phyloP scores from a whole-genome alignment of 2,797 vertebrate species.

The Cossypha polioptera region DNA sequence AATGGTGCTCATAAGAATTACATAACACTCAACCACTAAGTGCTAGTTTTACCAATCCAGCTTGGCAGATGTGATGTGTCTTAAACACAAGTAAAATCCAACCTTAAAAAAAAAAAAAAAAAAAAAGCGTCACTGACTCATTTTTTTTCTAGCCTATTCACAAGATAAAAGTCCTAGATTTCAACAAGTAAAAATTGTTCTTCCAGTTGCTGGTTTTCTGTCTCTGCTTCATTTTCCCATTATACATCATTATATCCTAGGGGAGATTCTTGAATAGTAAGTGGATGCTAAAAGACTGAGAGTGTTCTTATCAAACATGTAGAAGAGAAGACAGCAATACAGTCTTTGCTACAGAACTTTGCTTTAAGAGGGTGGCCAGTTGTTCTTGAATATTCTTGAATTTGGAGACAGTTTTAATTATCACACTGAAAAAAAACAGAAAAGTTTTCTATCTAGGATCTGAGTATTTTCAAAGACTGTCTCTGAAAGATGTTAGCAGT shows the following conservation, averaged over 20 bases:
- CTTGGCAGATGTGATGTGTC: not conserved
- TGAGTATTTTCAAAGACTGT: not conserved
- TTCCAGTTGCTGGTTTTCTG: not conserved
- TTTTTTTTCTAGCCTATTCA: not conserved
- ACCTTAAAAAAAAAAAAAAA: not conserved
- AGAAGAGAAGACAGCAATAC: not conserved
- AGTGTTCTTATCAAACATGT: not conserved
- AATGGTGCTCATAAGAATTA: not conserved
- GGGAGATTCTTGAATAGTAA: not conserved
- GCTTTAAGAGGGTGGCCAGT: not conserved
- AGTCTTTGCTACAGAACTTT: not conserved
- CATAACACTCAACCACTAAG: not conserved
- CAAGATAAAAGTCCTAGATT: not conserved
- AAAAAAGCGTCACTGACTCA: not conserved
- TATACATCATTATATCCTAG: not conserved
- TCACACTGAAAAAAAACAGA: not conserved
- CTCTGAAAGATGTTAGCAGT: not conserved
- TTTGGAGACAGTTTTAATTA: not conserved
- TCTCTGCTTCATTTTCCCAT: not conserved
- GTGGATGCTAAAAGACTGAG: not conserved
- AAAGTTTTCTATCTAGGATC: not conserved
- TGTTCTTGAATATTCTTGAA: not conserved
- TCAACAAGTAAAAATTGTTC: not conserved
- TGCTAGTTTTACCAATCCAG: not conserved
- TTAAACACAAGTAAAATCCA: not conserved